Evolutionary conservation across 2,113 vertebrate genomes (phyloP).

Genomic region (Actenoides hombroni): DNA sequence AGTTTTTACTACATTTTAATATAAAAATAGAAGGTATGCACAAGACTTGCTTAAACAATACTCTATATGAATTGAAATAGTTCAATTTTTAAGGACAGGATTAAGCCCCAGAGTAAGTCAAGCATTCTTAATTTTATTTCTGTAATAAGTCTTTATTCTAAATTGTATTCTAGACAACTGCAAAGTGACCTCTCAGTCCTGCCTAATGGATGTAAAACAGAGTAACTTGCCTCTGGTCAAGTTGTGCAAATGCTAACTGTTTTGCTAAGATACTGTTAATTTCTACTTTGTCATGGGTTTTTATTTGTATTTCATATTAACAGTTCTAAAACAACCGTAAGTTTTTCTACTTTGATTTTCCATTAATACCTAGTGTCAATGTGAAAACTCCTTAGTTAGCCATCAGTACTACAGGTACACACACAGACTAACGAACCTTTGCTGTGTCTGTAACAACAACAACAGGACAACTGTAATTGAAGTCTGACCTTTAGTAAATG

Average conservation of each 20-base stretch:
- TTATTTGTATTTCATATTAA: not conserved
- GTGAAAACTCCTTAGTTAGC: not conserved
- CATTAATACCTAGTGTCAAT: not conserved
- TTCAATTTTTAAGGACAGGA: not conserved
- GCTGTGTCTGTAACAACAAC: too few relatives aligned
- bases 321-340: not conserved
- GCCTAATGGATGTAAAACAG: not conserved
- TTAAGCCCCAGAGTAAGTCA: not conserved
- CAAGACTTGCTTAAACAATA: not conserved
- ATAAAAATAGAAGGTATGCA: not conserved
- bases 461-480: not conserved
- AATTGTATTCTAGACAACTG: not conserved
- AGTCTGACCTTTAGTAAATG: not conserved
- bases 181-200: not conserved
- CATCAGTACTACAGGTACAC: not conserved
- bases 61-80: not conserved
- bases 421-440: not conserved
- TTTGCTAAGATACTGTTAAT: not conserved
- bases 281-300: not conserved
- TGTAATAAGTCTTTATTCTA: not conserved
- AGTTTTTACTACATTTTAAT: not conserved
- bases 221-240: not conserved
- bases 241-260: not conserved
- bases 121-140: not conserved
- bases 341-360: not conserved